Evolutionary conservation across 2,797 vertebrate genomes (phyloP).

Genomic region (Pangasius macronema): DNA sequence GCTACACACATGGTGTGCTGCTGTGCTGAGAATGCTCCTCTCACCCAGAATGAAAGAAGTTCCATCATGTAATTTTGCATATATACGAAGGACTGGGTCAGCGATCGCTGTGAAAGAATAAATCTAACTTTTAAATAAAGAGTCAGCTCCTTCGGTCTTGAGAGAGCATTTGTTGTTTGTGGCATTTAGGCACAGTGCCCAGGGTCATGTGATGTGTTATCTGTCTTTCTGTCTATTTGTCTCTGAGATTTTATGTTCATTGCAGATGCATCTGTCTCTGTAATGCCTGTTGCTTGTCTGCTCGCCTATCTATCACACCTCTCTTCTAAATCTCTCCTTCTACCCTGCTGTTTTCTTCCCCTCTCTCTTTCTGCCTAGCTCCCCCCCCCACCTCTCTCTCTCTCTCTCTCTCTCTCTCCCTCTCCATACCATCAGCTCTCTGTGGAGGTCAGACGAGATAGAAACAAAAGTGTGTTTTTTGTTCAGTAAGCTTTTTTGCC

Average conservation of each 20-base stretch:
- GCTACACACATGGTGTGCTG: neutral
- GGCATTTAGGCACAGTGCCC: conserved; percentile 53
- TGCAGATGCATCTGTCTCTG: conserved; percentile 68
- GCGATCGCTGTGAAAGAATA: neutral
- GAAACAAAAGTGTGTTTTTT: conserved; percentile 50
- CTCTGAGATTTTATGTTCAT: conserved; percentile 63
- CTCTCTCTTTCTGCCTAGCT: conserved; percentile 50
- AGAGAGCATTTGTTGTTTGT: conserved; percentile 52
- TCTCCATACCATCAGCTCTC: conserved; percentile 56
- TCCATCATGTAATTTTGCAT: neutral
- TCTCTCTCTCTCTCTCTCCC: conserved; percentile 22
- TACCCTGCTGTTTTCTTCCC: conserved; percentile 50
- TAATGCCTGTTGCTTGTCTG: conserved; percentile 65
- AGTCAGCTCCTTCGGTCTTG: conserved; percentile 58
- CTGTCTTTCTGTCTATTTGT: conserved; percentile 65
- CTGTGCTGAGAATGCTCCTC: neutral
- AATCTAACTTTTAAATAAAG: conserved; percentile 46
- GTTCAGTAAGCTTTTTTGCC: conserved; percentile 53
- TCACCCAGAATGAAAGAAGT: neutral
- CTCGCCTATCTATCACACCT: conserved; percentile 62
- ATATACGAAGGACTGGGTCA: neutral
- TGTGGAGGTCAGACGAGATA: conserved; percentile 61
- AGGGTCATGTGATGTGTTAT: conserved; percentile 53
- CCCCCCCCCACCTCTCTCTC: conserved; percentile 18
- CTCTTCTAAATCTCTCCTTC: conserved; percentile 35